These are phyloP conservation scores for Sebastes vulpes DNA, from an alignment of 2,797 vertebrate genomes.

Conservation along the genomic window DNA sequence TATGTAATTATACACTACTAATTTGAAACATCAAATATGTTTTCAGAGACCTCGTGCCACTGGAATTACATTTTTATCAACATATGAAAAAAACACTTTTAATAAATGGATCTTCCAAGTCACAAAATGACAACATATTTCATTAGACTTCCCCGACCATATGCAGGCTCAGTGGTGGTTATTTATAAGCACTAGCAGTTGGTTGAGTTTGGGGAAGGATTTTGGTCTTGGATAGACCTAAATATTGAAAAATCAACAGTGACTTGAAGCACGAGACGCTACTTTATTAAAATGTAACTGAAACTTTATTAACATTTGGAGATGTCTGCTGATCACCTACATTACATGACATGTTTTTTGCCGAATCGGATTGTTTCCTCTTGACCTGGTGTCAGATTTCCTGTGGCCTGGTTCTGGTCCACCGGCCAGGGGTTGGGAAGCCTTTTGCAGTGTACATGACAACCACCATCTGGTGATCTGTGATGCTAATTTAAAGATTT, in stretches of 20 bases:
- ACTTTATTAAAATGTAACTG: too few relatives aligned
- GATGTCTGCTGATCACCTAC: neutral
- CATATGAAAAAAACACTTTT: neutral
- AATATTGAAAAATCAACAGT: neutral
- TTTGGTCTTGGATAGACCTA: neutral
- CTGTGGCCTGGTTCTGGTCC: neutral
- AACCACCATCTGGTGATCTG: neutral
- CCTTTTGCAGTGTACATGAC: neutral
- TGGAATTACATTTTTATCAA: neutral
- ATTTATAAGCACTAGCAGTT: neutral
- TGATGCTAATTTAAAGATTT: constrained; percentile 3
- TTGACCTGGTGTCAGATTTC: neutral
- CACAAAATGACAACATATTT: neutral
- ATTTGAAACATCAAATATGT: too few relatives aligned
- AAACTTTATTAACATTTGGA: too few relatives aligned
- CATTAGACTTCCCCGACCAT: neutral
- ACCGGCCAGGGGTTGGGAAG: neutral
- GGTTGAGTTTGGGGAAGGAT: neutral
- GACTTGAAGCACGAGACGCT: neutral
- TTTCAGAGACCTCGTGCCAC: neutral
- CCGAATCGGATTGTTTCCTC: neutral
- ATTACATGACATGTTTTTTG: neutral
- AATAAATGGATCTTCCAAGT: neutral
- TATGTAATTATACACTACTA: neutral
- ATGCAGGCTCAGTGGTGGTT: neutral